Base-by-base conservation (phyloP, 2,797 vertebrate species). In the Myiotriccus ornatus region DNA sequence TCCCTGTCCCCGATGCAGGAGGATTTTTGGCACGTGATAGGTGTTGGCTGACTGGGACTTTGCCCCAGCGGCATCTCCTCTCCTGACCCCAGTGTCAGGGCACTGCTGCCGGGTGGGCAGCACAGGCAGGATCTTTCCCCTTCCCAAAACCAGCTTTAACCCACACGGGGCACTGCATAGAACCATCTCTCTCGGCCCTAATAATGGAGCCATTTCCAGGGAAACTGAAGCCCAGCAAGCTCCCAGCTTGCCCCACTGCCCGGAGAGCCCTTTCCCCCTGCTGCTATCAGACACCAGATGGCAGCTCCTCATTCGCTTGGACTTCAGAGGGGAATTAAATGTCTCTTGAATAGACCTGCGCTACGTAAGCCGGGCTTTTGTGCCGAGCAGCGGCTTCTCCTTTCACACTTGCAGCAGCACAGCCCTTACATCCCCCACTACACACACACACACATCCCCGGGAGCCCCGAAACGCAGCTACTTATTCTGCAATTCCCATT, bases 261-360 rank as follows among this genome's bases (percentile, higher is more conserved):
- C 84, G 11, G 46, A 44, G 50, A 53, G n/a, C 84, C 35, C 46
- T 82, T 65, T 82, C 25, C 25, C 32, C 55, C 14, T 2, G 22
- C 90, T 95, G 82, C 82, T 93, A 64, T 68, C 92, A 86, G 93
- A 93, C 94, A 90, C 56, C 93, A 93, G 92, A 94, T 91, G 95
- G 92, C 95, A 94, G 91, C 87, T 95, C 86, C 93, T 88, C 6
- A 0, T 52, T 34, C 18, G 37, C 87, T 82, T 15, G 89, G 60
- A 13, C 86, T 73, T 11, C 4, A 55, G 70, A 57, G 60, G 75
- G 39, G 94, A 91, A 91, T 91, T 87, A 83, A 96, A 94, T 5
- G n/a, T 35, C 93, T 39, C 89, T 20, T 21, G 63, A 83, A 76
- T 1, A 83, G 84, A 62, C 15, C 91, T 3, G 87, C 1, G 78